Evolutionary conservation across 2,797 vertebrate genomes (phyloP).

Genomic region (Syndactyla subalaris): DNA sequence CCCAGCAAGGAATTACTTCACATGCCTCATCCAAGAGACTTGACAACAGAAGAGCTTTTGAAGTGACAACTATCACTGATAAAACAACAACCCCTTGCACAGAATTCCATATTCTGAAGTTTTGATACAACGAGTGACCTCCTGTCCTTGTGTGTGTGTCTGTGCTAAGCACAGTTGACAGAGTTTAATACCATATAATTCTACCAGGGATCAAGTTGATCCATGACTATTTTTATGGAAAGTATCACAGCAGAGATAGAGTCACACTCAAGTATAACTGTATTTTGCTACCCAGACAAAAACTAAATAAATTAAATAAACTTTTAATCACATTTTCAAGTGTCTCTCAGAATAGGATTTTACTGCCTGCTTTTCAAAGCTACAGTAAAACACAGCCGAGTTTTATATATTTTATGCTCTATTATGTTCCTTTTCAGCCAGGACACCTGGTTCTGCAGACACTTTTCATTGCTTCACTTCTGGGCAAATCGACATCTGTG

Average conservation of each 20-base stretch:
- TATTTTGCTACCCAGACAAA: neutral
- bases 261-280: neutral
- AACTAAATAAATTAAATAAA: neutral
- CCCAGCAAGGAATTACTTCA: conserved; percentile 33
- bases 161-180: neutral
- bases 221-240: neutral
- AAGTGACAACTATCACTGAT: neutral
- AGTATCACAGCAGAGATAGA: neutral
- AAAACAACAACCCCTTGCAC: neutral
- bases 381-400: neutral
- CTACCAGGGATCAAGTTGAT: neutral
- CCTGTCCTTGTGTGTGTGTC: neutral
- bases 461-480: neutral
- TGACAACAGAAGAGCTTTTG: conserved; percentile 11
- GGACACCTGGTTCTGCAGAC: neutral
- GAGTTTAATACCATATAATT: neutral
- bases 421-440: neutral
- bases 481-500: neutral
- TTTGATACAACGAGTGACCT: neutral
- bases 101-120: neutral
- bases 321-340: neutral
- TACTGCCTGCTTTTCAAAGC: neutral
- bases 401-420: neutral
- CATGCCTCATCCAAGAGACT: conserved; percentile 24
- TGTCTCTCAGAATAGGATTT: neutral